Conservation (phyloP, 2,113 vertebrate species). For the Nycticebus coucang region DNA sequence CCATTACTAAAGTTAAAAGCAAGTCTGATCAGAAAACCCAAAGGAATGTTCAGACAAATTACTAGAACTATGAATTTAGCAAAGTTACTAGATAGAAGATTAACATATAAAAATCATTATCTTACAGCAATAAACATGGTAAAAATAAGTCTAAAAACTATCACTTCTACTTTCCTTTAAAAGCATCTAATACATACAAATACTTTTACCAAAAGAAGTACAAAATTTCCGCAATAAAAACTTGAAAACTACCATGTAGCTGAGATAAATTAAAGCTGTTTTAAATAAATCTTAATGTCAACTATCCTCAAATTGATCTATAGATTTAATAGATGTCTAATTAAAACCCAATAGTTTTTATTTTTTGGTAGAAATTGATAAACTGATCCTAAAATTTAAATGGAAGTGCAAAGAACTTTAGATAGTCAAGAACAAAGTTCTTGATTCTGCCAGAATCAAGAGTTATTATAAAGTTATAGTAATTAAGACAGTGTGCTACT, state of each 20-base stretch:
- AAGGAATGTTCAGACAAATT: neutral
- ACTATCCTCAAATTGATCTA: neutral
- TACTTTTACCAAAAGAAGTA: neutral
- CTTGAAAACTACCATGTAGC: neutral
- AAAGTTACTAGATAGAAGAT: neutral
- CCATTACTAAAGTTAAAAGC: neutral
- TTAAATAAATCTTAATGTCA: neutral
- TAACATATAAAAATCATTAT: neutral
- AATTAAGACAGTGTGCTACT: neutral
- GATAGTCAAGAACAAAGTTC: neutral
- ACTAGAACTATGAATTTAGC: neutral
- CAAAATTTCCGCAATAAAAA: neutral
- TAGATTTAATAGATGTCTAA: neutral
- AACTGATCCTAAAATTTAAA: neutral
- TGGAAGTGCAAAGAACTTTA: neutral
- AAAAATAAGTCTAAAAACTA: constrained; percentile 14
- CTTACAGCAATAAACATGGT: neutral
- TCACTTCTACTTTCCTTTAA: neutral
- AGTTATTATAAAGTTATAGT: neutral
- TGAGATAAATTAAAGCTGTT: neutral
- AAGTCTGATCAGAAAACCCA: neutral
- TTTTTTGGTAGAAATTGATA: neutral
- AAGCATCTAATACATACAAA: neutral
- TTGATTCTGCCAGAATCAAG: neutral
- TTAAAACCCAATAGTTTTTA: neutral